Base-by-base conservation (phyloP, 2,797 vertebrate species). In the Melanotaenia pygmaea region DNA sequence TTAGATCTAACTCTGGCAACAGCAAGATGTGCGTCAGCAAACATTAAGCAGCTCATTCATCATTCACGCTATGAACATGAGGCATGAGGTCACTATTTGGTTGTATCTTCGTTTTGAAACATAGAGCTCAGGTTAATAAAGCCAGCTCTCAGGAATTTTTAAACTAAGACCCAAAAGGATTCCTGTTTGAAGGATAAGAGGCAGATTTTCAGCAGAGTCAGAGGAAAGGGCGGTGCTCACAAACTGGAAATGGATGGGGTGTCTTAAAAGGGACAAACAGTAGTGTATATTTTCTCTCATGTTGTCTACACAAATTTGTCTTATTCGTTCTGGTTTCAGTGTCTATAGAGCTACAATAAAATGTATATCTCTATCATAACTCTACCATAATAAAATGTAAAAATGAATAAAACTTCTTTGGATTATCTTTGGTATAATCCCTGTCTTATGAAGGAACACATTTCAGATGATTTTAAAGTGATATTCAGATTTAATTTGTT, bases 1-100 rank as follows among this genome's bases (percentile, higher is more conserved):
- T 89, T 84, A 81, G 81, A 76, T 72, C 16, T 0, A 51, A 30
- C 77, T 74, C 67, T 64, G 75, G 56, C 64, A 75, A 82, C 87
- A 80, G 77, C 72, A 67, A 76, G 84, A 81, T 84, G 70, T 79
- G 86, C 79, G 72, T 88, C 89, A 86, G 89, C 89, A 86, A 77
- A 84, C 74, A 87, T 89, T 86, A 87, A 77, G 66, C 53, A 63
- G 69, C 84, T 86, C 69, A 76, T 91, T 86, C 62, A 84, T 89
- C 89, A 87, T 91, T 88, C 79, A 84, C 56, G 1, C 67, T 79
- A 70, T 26, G 69, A 87, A 73, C 70, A 66, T 26, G 67, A 72
- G 72, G 67, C 69, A 70, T 75, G 86, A 90, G 81, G 85, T 90
- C 84, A 79, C 45, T 0, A 30, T 10, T 58, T 30, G 68, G 67